Conservation (phyloP, 2,797 vertebrate species). For the Notolabrus celidotus region DNA sequence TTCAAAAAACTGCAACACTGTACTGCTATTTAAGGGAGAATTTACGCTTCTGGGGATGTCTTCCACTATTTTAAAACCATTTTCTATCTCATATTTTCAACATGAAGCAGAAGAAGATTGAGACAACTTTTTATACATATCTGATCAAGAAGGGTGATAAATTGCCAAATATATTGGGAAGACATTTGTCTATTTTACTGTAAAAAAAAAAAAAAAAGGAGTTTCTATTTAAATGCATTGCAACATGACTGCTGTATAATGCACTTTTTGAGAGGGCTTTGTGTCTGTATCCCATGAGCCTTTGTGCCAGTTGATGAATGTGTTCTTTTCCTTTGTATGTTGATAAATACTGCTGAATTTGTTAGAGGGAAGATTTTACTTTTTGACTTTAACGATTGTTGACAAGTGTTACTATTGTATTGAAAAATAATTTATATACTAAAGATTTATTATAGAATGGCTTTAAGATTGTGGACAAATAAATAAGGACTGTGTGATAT, state of each 20-base stretch:
- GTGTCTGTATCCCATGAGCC: slow-evolving; percentile 59
- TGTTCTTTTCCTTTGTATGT: slow-evolving; percentile 46
- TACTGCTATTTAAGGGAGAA: slow-evolving; percentile 19
- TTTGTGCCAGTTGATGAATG: slow-evolving; percentile 60
- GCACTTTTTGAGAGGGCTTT: slow-evolving; percentile 71
- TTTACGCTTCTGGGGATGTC: slow-evolving; percentile 36
- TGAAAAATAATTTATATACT: slow-evolving; percentile 55
- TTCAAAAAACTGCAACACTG: slow-evolving; percentile 15
- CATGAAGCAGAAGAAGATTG: slow-evolving; percentile 18
- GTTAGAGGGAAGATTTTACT: slow-evolving; percentile 25
- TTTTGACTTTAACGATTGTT: slow-evolving; percentile 39
- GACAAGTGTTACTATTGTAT: slow-evolving; percentile 25
- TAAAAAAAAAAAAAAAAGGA: slow-evolving; percentile 24
- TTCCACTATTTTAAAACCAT: slow-evolving; percentile 45
- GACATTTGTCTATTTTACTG: slow-evolving; percentile 46
- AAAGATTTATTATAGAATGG: slow-evolving; percentile 60
- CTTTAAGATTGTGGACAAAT: slow-evolving; percentile 57
- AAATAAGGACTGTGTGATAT: slow-evolving; percentile 66
- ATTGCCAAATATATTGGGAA: slow-evolving; percentile 65
- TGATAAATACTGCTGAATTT: slow-evolving; percentile 47
- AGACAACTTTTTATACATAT: slow-evolving; percentile 39
- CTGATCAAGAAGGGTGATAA: slow-evolving; percentile 36
- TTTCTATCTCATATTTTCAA: slow-evolving; percentile 52
- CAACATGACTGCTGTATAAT: slow-evolving; percentile 49
- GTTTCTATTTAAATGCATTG: slow-evolving; percentile 53